These are phyloP conservation scores for Characodon lateralis DNA, from an alignment of 2,797 vertebrate species.

Conservation along the genomic window DNA sequence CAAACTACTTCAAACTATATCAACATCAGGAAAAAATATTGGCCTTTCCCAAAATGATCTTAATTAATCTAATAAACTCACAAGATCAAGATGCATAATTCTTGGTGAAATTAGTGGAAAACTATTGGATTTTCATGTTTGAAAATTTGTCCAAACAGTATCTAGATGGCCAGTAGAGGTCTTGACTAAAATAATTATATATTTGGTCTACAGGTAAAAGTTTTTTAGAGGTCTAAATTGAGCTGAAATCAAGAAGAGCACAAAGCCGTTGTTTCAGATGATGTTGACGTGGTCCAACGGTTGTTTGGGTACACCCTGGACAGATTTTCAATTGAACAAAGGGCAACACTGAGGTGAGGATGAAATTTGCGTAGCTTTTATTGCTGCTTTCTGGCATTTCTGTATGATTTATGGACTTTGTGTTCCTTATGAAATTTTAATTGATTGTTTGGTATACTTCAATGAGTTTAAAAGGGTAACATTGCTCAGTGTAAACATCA, in stretches of 20 bases:
- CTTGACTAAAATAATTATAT: too few relatives aligned
- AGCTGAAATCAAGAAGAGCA: too few relatives aligned
- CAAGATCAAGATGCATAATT: too few relatives aligned
- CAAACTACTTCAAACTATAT: not conserved
- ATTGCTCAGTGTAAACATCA: not conserved
- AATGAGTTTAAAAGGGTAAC: not conserved
- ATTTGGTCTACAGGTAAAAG: too few relatives aligned
- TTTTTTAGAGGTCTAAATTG: too few relatives aligned
- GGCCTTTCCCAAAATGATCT: not conserved
- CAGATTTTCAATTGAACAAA: not conserved
- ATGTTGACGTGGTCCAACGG: too few relatives aligned
- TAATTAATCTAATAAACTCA: not conserved
- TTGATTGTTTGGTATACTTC: not conserved
- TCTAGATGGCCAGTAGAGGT: too few relatives aligned
- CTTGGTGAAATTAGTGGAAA: too few relatives aligned
- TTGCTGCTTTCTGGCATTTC: not conserved
- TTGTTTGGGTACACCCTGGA: too few relatives aligned
- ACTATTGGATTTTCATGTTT: too few relatives aligned
- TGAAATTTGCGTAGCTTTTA: not conserved
- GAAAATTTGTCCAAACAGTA: too few relatives aligned
- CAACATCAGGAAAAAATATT: not conserved
- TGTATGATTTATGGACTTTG: not conserved
- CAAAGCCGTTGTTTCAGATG: too few relatives aligned
- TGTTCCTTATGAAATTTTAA: not conserved
- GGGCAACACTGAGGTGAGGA: not conserved